A percentile compares a stretch with the other conserved stretches of the same genome.
Evolutionary conservation across 92 coral and sea anemone species (phyloP).

Genomic region (Ricordea florida): DNA sequence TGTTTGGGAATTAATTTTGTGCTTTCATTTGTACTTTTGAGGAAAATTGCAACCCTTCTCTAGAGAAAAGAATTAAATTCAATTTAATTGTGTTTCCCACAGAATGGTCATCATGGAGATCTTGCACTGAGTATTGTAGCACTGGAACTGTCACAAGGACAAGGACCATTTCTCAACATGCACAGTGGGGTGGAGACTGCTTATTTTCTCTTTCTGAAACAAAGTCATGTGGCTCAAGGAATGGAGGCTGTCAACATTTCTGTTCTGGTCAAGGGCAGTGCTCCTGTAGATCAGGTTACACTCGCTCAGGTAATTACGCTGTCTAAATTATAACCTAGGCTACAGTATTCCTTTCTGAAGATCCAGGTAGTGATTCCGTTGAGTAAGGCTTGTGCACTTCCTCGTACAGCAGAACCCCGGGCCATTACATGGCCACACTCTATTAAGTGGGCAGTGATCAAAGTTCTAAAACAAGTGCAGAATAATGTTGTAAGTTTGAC

Average conservation of each 20-base stretch:
- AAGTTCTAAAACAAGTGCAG: too few relatives aligned
- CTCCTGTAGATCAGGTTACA: slow-evolving; percentile 62
- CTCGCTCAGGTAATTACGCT: slow-evolving; percentile 50
- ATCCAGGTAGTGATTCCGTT: not conserved
- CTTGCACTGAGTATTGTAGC: slow-evolving; percentile 49
- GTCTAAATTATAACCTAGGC: not conserved
- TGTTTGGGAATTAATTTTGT: not conserved
- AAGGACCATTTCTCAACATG: not conserved
- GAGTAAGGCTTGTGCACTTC: not conserved
- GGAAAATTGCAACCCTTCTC: not conserved
- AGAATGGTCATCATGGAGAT: slow-evolving; percentile 74
- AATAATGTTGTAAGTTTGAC: too few relatives aligned
- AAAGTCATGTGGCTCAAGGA: slow-evolving; percentile 52
- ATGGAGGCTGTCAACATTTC: slow-evolving; percentile 71
- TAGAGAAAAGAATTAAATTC: not conserved
- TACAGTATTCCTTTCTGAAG: not conserved
- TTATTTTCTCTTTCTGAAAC: slow-evolving; percentile 17
- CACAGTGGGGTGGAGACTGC: slow-evolving; percentile 63
- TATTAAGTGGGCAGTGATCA: too few relatives aligned
- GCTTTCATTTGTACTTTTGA: not conserved
- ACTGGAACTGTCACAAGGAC: slow-evolving; percentile 52
- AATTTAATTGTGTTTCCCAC: not conserved
- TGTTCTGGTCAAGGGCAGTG: slow-evolving; percentile 66
- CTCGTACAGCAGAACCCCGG: too few relatives aligned
- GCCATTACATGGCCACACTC: too few relatives aligned